Evolutionary conservation across 2,888 invertebrate genomes (phyloP).

Genomic region (Pyrocoelia pectoralis): DNA sequence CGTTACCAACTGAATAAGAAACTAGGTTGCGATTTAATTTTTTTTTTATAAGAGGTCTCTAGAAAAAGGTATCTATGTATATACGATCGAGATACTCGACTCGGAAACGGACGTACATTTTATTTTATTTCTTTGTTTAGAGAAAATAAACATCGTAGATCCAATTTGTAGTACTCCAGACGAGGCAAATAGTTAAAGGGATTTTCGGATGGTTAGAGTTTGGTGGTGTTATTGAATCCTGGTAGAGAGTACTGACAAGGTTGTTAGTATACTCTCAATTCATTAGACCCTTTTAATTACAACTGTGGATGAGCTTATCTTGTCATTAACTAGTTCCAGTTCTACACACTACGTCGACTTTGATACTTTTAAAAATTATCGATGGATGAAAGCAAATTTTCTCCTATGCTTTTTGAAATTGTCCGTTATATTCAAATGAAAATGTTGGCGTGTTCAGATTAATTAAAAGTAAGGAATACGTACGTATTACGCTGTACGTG

Average conservation of each 20-base stretch:
- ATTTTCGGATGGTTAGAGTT: slow-evolving; percentile 26
- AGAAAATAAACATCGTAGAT: too few relatives aligned
- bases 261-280: slow-evolving; percentile 44
- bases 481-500: slow-evolving; percentile 10
- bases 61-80: too few relatives aligned
- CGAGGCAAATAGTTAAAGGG: slow-evolving; percentile 25
- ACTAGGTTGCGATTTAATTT: too few relatives aligned
- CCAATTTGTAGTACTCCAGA: neutral
- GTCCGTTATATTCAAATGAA: slow-evolving; percentile 7
- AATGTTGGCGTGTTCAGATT: neutral
- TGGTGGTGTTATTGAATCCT: slow-evolving; percentile 29
- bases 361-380: slow-evolving; percentile 13
- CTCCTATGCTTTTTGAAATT: slow-evolving; percentile 10
- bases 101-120: neutral
- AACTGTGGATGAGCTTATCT: slow-evolving; percentile 38
- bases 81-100: too few relatives aligned
- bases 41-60: too few relatives aligned
- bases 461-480: slow-evolving; percentile 8
- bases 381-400: neutral
- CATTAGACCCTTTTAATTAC: slow-evolving; percentile 48
- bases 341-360: slow-evolving; percentile 17
- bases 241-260: slow-evolving; percentile 31
- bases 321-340: slow-evolving; percentile 35
- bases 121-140: too few relatives aligned
- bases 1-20: too few relatives aligned